Base-by-base conservation (phyloP, 2,888 invertebrate species). In the Zootermopsis nevadensis region DNA sequence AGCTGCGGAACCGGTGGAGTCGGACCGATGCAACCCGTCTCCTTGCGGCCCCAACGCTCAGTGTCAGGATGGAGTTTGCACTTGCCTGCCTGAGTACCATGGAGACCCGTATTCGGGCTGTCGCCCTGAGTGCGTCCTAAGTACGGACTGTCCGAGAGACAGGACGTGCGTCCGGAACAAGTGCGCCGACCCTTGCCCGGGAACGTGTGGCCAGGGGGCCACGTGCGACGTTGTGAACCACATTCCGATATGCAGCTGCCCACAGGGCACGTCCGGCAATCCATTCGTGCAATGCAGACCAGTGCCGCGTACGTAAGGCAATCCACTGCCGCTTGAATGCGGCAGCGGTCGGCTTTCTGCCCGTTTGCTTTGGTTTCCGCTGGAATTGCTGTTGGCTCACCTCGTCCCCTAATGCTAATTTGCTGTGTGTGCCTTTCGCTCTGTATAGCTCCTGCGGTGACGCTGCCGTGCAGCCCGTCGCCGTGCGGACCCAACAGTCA, bases 61-160 rank as follows among this genome's bases (percentile, higher is more conserved):
- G 86, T 96, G 95, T 87, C 90, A 91, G 79, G 92, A 93, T 86
- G 85, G 84, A 81, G 42, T 83, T 24, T 91, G 91, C 86, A 88
- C 89, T n/a, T 91, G 91, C 86, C 84, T 89, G 48, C 87, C 89
- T 6, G 90, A 90, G 86, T 91, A 90, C 86, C 89, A 89, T 86
- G 91, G 91, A 30, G 94, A 94, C 87, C 94, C 87, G 55, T 94
- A 93, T 87, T 89, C 91, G 35, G 93, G 94, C 38, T 96, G 96
- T 87, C 92, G 94, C 86, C 96, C 95, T 1, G 95, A 96, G 90
- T 96, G 96, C 88, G 91, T 95, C 33, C 91, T 93, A 31, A 96
- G 94, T 88, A 93, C 92, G 81, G 96, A 96, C 86, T 96, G 96
- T 88, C 88, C 93, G 0, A 87, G 91, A 84, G 91, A 94, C 86